Evolutionary conservation across 2,797 vertebrate species (phyloP).

Genomic region (Melopsittacus undulatus): DNA sequence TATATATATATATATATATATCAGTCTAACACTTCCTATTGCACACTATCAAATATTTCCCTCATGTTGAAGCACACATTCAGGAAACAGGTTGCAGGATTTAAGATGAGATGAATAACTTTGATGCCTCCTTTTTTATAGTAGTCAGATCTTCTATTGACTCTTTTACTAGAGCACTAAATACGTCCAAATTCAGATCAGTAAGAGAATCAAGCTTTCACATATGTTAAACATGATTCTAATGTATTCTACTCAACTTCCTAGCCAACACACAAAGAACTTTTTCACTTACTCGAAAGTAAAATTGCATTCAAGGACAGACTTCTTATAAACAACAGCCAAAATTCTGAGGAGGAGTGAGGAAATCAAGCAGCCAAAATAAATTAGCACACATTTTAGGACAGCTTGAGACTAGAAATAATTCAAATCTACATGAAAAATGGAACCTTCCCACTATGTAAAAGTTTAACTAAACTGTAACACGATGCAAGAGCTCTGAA

Average conservation of each 20-base stretch:
- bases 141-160: background rate
- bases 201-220: background rate
- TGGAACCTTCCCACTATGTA: background rate
- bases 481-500: background rate
- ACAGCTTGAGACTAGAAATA: background rate
- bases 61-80: background rate
- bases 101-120: background rate
- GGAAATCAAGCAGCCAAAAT: background rate
- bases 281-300: background rate
- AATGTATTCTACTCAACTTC: background rate
- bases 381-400: background rate
- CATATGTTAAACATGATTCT: background rate
- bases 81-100: background rate
- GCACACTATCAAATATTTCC: background rate
- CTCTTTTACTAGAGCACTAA: background rate
- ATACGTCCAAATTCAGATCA: background rate
- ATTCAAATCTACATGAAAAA: background rate
- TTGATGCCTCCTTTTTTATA: background rate
- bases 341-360: background rate
- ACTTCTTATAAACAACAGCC: background rate
- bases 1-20: no score
- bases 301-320: background rate
- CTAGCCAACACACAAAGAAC: background rate
- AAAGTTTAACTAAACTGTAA: background rate
- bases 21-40: background rate